A percentile compares a stretch with the other conserved stretches of the same genome.
These are phyloP conservation scores for Leptarthrus brevirostris DNA, from an alignment of 2,888 invertebrate species.

Conservation along the genomic window DNA sequence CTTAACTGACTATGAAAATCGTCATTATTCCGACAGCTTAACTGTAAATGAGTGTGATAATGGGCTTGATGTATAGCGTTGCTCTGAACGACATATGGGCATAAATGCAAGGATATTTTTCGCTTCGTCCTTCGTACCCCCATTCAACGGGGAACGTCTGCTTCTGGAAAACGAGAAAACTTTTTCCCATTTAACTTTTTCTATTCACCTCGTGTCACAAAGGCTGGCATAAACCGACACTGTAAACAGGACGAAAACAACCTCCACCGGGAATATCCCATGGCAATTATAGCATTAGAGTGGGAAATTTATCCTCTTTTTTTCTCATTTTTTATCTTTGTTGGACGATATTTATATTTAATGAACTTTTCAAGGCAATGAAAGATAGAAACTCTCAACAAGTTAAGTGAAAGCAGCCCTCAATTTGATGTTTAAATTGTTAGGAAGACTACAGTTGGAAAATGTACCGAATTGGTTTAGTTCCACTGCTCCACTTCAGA, in stretches of 20 bases:
- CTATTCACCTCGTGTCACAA: slow-evolving; percentile 46
- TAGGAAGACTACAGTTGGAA: not conserved
- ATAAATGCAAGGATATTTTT: slow-evolving; percentile 20
- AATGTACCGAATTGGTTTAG: slow-evolving; percentile 10
- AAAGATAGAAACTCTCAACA: slow-evolving; percentile 7
- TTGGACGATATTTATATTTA: slow-evolving; percentile 13
- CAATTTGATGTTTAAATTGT: not conserved
- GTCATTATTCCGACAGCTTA: slow-evolving; percentile 41
- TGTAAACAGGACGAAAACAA: slow-evolving; percentile 30
- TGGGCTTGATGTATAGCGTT: slow-evolving; percentile 28
- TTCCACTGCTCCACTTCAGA: not conserved
- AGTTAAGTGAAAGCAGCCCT: slow-evolving; percentile 17
- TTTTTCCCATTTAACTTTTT: slow-evolving; percentile 47
- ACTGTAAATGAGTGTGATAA: slow-evolving; percentile 34
- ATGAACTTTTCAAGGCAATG: slow-evolving; percentile 26
- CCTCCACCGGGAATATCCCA: slow-evolving; percentile 19
- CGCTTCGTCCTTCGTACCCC: not conserved
- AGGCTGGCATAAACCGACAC: slow-evolving; percentile 21
- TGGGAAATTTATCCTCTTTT: slow-evolving; percentile 21
- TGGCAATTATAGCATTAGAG: slow-evolving; percentile 38
- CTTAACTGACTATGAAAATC: slow-evolving; percentile 46
- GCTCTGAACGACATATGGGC: slow-evolving; percentile 34
- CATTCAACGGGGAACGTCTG: slow-evolving; percentile 18
- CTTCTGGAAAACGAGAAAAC: slow-evolving; percentile 44
- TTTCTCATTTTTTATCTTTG: slow-evolving; percentile 7